Percentiles rank a stretch among this genome's conserved stretches.
These are phyloP conservation scores for Anthrax anthrax DNA, from an alignment of 2,888 invertebrate species.

Conservation along the genomic window DNA sequence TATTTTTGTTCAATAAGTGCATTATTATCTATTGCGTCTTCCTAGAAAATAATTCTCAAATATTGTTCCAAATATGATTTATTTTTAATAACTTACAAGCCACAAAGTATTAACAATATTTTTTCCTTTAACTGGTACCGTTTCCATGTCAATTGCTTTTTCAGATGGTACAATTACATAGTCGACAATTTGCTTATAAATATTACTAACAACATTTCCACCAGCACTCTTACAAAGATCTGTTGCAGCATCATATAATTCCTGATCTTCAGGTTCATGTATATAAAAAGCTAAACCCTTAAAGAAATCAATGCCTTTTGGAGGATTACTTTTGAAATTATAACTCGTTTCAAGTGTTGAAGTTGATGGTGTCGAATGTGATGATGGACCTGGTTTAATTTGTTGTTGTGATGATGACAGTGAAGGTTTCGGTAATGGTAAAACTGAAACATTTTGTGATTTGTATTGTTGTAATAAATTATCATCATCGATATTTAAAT, in stretches of 20 bases:
- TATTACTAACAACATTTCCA: slow-evolving; percentile 38
- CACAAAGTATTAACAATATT: slow-evolving; percentile 30
- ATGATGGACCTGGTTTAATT: background rate
- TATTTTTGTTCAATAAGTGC: slow-evolving; percentile 47
- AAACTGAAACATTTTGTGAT: slow-evolving; percentile 21
- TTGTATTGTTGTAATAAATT: slow-evolving; percentile 27
- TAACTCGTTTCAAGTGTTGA: too few species aligned
- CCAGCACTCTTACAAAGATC: too few species aligned
- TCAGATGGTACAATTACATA: slow-evolving; percentile 48
- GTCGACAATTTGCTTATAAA: slow-evolving; percentile 43
- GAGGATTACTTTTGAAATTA: too few species aligned
- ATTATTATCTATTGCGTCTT: slow-evolving; percentile 37
- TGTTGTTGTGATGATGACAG: slow-evolving; percentile 2
- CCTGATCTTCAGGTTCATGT: slow-evolving; percentile 32
- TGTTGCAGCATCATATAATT: slow-evolving; percentile 30
- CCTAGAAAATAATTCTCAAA: slow-evolving; percentile 13
- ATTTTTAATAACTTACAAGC: slow-evolving; percentile 19
- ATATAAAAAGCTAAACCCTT: slow-evolving; percentile 29
- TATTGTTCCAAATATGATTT: background rate
- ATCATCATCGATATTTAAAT: slow-evolving; percentile 14
- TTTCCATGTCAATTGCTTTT: slow-evolving; percentile 17
- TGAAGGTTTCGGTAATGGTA: slow-evolving; percentile 25
- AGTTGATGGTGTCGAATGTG: background rate
- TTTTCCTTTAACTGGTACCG: slow-evolving; percentile 22
- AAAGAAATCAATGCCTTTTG: too few species aligned